phyloP scores from a whole-genome alignment of 1,140 invertebrate genomes.

The Drosophila pallidifrons region DNA sequence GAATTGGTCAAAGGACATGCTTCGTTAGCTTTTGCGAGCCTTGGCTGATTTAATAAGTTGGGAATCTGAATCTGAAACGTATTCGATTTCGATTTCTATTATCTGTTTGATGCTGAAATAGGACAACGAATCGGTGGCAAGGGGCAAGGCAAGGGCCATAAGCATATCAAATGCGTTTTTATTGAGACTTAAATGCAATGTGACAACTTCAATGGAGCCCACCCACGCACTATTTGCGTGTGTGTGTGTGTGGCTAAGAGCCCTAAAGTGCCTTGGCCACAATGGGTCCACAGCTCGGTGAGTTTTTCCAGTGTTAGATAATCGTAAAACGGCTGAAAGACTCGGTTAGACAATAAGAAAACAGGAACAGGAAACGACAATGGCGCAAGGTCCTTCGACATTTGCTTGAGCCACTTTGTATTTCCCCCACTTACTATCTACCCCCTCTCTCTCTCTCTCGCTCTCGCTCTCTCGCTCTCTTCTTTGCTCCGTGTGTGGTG shows the following conservation, averaged over 20 bases:
- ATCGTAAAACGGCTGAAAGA: constrained; percentile 73
- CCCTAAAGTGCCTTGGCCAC: constrained; percentile 77
- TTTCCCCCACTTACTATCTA: not conserved
- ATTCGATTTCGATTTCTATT: constrained; percentile 75
- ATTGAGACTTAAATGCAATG: constrained; percentile 69
- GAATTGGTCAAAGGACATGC: constrained; percentile 16
- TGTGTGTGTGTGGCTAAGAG: constrained; percentile 39
- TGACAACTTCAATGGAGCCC: constrained; percentile 55
- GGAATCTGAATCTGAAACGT: constrained; percentile 34
- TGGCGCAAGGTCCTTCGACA: constrained; percentile 40
- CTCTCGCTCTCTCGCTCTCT: not conserved
- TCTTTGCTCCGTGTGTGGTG: constrained; percentile 61
- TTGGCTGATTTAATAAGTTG: constrained; percentile 74
- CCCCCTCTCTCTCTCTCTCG: not conserved
- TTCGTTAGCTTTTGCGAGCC: constrained; percentile 57
- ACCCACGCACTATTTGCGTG: constrained; percentile 46
- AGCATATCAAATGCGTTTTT: constrained; percentile 75
- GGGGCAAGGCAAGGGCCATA: not conserved
- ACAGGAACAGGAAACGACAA: constrained; percentile 80
- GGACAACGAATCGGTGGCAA: constrained; percentile 1
- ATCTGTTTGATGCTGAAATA: constrained; percentile 47
- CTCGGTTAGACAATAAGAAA: constrained; percentile 55
- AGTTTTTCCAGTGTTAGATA: constrained; percentile 46
- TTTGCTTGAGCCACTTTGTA: constrained; percentile 19
- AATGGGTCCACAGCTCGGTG: constrained; percentile 48